Base-by-base conservation (phyloP, 2,888 invertebrate genomes). In the Phorcus lineatus region DNA sequence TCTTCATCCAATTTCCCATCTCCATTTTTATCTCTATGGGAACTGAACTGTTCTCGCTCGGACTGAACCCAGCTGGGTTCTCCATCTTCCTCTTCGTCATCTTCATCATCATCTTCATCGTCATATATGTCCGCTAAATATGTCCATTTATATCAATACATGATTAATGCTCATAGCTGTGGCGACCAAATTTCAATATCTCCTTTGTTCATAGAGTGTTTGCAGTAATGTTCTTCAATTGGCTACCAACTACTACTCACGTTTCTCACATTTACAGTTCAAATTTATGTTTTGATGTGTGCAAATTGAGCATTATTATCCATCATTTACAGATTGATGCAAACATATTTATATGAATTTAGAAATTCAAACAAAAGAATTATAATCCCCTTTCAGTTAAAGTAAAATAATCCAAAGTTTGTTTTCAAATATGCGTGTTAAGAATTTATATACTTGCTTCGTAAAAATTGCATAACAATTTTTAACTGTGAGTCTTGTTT, bases 1-100 rank as follows among this genome's bases (percentile, higher is more conserved):
- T 95, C 95, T 80, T 95, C 95, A 91, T 98, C 96, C 94, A 99
- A 95, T 90, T 95, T 96, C n/a, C 96, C 96, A 94, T 97, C 96
- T 77, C 95, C 95, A 93, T 97, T 96, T 88, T 96, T 95, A 91
- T 96, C 96, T 70, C 97, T 94, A 93, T 96, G 97, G 57, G 95
- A 95, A 40, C 94, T 94, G 93, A 99, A 99, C 92, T 98, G 97
- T 87, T 98, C 97, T 47, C 97, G 95, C 93, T 99, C 99, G 91
- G 96, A 96, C 89, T 95, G 95, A 40, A 99, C 97, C 98, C 99
- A 99, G 90, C 98, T 98, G 0, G 98, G 98, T 89, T 98, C 97
- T 94, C 95, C 84, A 62, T 88, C 83, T 19, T 87, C 83, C 19
- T 82, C 90, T 28, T 82, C 82, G 11, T 87, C 84, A 40, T 87